A percentile compares a stretch with the other conserved stretches of the same genome.
These are phyloP conservation scores for Anastatus disparis DNA, from an alignment of 1,140 invertebrate genomes.

Conservation along the genomic window DNA sequence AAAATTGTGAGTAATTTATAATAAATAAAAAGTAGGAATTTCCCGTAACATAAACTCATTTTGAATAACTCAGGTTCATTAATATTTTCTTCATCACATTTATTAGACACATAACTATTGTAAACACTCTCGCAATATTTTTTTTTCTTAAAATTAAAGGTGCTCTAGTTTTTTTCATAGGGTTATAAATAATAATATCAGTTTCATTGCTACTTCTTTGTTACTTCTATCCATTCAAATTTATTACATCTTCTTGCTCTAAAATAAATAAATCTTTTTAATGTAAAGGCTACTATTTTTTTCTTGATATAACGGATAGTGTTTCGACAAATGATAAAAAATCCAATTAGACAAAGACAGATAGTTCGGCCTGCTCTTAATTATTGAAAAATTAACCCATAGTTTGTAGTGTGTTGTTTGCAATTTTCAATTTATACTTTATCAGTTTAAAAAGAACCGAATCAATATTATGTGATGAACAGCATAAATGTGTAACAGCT, in stretches of 20 bases:
- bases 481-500: conserved; percentile 13
- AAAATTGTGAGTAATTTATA: too few relatives aligned
- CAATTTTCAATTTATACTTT: neutral
- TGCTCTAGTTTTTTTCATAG: conserved; percentile 73
- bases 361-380: too few relatives aligned
- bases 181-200: conserved; percentile 76
- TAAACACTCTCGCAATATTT: conserved; percentile 73
- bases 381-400: too few relatives aligned
- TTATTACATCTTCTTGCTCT: conserved; percentile 36
- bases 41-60: too few relatives aligned
- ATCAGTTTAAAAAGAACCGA: neutral
- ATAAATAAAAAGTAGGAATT: too few relatives aligned
- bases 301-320: too few relatives aligned
- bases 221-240: conserved; percentile 72
- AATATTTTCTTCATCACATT: conserved; percentile 58
- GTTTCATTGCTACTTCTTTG: conserved; percentile 71
- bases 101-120: conserved; percentile 71
- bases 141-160: conserved; percentile 76
- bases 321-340: too few relatives aligned
- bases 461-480: neutral
- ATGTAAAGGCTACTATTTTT: neutral
- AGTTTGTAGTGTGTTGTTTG: too few relatives aligned
- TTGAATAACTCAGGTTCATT: conserved; percentile 70
- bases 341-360: too few relatives aligned
- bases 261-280: conserved; percentile 33